phyloP scores from a whole-genome alignment of 1,140 invertebrate genomes.

The Leptinotarsa defecta region DNA sequence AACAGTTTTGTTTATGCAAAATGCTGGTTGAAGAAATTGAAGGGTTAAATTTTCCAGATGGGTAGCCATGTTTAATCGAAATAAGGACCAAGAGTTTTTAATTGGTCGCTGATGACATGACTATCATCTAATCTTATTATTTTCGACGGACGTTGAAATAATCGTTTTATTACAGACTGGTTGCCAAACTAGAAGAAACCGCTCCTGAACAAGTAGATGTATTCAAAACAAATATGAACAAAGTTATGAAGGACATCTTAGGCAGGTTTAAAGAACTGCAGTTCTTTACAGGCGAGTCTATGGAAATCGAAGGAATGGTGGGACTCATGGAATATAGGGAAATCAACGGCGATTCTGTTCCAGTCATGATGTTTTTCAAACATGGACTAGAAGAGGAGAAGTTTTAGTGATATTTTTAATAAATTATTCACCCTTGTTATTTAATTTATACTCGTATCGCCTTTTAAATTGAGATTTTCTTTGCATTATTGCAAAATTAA shows the following conservation, averaged over 20 bases:
- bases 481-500: neutral
- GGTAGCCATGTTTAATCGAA: too few relatives aligned
- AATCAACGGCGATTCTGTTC: conserved; percentile 73
- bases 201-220: conserved; percentile 82
- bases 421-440: conserved; percentile 29
- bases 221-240: conserved; percentile 92
- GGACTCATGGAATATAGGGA: conserved; percentile 92
- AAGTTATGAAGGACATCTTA: conserved; percentile 93
- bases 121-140: neutral
- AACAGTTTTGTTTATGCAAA: too few relatives aligned
- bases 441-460: conserved; percentile 22
- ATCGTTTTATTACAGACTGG: conserved; percentile 66
- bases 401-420: conserved; percentile 65
- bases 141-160: conserved; percentile 21
- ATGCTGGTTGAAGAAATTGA: too few relatives aligned
- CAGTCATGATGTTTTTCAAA: conserved; percentile 94
- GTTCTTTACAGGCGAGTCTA: conserved; percentile 94
- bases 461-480: conserved; percentile 20
- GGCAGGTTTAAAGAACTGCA: conserved; percentile 91
- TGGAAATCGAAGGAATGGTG: conserved; percentile 93
- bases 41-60: too few relatives aligned
- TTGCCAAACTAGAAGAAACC: conserved; percentile 79
- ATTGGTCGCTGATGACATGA: neutral
- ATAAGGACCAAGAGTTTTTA: neutral
- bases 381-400: conserved; percentile 94